Percentiles rank a stretch among this genome's conserved stretches.
Evolutionary conservation across 2,888 invertebrate genomes (phyloP).

Genomic region (Galerucella nymphaeae): DNA sequence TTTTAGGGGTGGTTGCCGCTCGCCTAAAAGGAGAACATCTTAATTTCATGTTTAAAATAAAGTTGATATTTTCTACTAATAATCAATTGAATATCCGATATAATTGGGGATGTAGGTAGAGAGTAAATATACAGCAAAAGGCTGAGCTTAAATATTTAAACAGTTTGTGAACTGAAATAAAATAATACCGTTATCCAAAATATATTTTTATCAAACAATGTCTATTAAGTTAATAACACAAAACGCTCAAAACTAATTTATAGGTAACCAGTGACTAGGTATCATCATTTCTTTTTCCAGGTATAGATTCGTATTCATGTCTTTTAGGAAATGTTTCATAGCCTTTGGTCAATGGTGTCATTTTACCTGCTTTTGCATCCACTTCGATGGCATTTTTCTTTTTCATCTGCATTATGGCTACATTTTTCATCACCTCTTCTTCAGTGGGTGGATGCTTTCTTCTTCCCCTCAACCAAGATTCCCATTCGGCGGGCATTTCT

Average conservation of each 20-base stretch:
- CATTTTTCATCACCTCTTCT: conserved; percentile 78
- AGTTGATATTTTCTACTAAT: too few relatives aligned
- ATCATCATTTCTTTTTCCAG: conserved; percentile 58
- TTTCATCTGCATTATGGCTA: conserved; percentile 78
- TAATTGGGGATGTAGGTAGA: too few relatives aligned
- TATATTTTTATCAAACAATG: too few relatives aligned
- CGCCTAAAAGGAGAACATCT: too few relatives aligned
- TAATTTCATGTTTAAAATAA: too few relatives aligned
- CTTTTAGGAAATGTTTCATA: conserved; percentile 60
- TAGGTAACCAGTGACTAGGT: conserved; percentile 1
- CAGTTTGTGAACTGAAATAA: too few relatives aligned
- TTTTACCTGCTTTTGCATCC: conserved; percentile 69
- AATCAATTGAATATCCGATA: too few relatives aligned
- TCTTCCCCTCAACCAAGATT: conserved; percentile 79
- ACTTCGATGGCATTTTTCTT: conserved; percentile 80
- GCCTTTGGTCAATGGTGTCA: conserved; percentile 66
- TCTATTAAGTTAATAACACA: too few relatives aligned
- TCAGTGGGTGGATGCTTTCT: conserved; percentile 75
- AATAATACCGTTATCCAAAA: too few relatives aligned
- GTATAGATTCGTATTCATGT: conserved; percentile 69
- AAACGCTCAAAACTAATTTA: background rate
- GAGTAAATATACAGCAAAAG: too few relatives aligned
- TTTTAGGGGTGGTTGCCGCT: too few relatives aligned
- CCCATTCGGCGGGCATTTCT: conserved; percentile 88
- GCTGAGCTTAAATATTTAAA: too few relatives aligned